Percentiles rank a stretch among this genome's conserved stretches.
phyloP scores from a whole-genome alignment of 2,113 vertebrate species.

The Nansenia antarctica region DNA sequence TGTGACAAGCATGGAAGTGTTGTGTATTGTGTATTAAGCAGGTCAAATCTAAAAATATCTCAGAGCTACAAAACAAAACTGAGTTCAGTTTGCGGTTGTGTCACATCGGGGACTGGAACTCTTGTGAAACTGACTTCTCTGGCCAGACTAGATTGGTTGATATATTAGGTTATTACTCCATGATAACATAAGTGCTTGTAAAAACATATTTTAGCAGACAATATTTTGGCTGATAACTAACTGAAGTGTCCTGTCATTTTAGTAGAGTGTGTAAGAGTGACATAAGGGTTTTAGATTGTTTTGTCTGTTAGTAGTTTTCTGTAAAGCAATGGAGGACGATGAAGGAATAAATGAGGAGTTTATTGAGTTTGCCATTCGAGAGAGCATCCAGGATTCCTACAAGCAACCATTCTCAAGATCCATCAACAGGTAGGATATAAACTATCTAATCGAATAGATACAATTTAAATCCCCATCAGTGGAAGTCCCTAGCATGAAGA shows the following conservation, averaged over 20 bases:
- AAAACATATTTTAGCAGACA: not conserved
- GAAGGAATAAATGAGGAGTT: constrained; percentile 78
- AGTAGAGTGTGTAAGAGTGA: not conserved
- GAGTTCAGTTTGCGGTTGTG: not conserved
- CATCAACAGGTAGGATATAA: constrained; percentile 73
- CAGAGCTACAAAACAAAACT: constrained; percentile 46
- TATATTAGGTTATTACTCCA: not conserved
- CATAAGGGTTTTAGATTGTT: not conserved
- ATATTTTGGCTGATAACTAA: too few relatives aligned
- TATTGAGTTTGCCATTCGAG: constrained; percentile 76
- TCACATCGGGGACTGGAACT: not conserved
- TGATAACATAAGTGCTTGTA: not conserved
- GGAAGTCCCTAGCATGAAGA: too few relatives aligned
- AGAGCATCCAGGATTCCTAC: too few relatives aligned
- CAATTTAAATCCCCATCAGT: too few relatives aligned
- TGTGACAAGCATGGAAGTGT: constrained; percentile 26
- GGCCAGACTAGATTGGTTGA: not conserved
- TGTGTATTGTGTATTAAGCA: constrained; percentile 42
- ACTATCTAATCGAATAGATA: too few relatives aligned
- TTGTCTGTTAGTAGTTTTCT: not conserved
- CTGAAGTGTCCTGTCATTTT: not conserved
- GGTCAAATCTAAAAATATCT: constrained; percentile 68
- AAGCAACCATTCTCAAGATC: too few relatives aligned
- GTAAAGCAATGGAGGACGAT: constrained; percentile 72
- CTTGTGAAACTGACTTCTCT: not conserved